Evolutionary conservation across 2,888 invertebrate species (phyloP).

Genomic region (Pristionchus fissidentatus): DNA sequence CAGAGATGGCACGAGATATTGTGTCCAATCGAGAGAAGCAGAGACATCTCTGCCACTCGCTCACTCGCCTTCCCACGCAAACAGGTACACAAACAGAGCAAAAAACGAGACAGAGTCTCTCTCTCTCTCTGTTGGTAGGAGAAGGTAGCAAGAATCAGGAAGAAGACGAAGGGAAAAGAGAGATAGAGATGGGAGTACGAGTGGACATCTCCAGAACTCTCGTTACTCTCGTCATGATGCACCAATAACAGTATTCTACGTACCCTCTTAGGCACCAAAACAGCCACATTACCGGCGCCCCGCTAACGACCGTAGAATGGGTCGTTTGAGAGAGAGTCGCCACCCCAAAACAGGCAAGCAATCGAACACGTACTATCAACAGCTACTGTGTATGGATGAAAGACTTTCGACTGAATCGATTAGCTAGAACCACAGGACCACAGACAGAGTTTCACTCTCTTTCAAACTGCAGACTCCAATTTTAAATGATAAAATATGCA

Average conservation of each 20-base stretch:
- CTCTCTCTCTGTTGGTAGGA: background rate
- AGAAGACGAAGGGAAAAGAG: background rate
- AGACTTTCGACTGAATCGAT: background rate
- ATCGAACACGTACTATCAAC: background rate
- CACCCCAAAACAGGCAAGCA: too few relatives aligned
- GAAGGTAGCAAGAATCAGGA: conserved; percentile 32
- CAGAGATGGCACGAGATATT: background rate
- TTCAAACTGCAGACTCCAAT: background rate
- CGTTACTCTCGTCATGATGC: background rate
- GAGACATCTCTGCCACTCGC: background rate
- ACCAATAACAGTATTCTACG: background rate
- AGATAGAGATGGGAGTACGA: too few relatives aligned
- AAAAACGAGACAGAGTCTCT: conserved; percentile 28
- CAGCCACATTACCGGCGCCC: background rate
- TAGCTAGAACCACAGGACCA: background rate
- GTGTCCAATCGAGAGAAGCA: background rate
- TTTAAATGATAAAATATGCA: background rate
- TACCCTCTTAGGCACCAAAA: background rate
- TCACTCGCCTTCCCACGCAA: background rate
- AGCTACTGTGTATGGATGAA: background rate
- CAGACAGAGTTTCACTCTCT: background rate
- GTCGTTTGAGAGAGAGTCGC: conserved; percentile 19
- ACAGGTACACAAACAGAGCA: conserved; percentile 41
- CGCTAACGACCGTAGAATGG: conserved; percentile 18
- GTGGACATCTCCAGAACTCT: too few relatives aligned